Evolutionary conservation across 35 echinoderm and acorn worm species (phyloP).

Genomic region (Acanthaster planci): DNA sequence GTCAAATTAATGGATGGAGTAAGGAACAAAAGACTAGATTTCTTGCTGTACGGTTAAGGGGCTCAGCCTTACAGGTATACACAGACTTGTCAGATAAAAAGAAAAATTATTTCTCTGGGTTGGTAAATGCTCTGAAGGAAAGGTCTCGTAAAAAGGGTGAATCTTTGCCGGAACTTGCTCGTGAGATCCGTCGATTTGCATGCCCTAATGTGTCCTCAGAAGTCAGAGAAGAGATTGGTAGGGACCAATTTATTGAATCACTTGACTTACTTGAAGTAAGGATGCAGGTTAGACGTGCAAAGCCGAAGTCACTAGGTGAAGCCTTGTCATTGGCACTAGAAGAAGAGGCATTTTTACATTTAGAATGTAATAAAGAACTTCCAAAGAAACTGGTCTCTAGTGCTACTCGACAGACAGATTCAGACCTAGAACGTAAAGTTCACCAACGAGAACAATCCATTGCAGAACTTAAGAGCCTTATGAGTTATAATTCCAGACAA

Average conservation of each 20-base stretch:
- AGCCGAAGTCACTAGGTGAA: not conserved
- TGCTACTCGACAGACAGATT: not conserved
- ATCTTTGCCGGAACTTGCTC: not conserved
- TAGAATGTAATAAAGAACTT: not conserved
- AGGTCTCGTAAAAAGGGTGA: not conserved
- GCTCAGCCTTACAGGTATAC: not conserved
- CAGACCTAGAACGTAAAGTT: not conserved
- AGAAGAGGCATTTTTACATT: not conserved
- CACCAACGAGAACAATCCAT: not conserved
- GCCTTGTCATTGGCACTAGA: not conserved
- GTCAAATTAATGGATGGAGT: not conserved
- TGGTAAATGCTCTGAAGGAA: not conserved
- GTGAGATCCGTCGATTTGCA: not conserved
- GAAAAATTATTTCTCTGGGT: not conserved
- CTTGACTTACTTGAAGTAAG: not conserved
- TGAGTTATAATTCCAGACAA: not conserved
- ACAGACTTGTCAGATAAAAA: not conserved
- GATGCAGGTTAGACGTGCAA: not conserved
- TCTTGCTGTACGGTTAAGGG: not conserved
- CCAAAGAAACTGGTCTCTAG: not conserved
- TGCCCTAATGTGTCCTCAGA: not conserved
- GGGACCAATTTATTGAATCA: not conserved
- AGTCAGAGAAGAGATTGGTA: not conserved
- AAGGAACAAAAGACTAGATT: not conserved
- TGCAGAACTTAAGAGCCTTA: not conserved